Base-by-base conservation (phyloP, 2,888 invertebrate genomes). In the Sinotaia quadrata region DNA sequence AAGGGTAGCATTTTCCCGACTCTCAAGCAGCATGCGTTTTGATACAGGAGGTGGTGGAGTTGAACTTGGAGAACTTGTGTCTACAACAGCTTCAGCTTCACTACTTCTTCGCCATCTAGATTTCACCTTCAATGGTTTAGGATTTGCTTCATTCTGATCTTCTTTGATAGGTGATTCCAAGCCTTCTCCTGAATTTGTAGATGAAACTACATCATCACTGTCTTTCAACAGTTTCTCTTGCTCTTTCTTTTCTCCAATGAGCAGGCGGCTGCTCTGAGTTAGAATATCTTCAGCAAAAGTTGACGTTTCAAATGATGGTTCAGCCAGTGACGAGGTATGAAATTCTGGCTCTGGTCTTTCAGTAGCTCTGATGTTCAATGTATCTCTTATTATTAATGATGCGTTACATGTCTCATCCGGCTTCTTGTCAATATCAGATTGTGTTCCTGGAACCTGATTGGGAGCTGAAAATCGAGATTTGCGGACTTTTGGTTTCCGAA, bases 91-190 rank as follows among this genome's bases (percentile, higher is more conserved):
- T 37, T 85, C 84, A 21, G 81, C 81, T 67, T 84, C 83, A 76
- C 83, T 84, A 15, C 78, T 79, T 29, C 80, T 71, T 27, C 82
- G 72, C 84, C 84, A 85, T 59, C 85, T 71, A 1, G 83, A 84
- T 66, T 84, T 85, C 3, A 84, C 82, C 62, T 73, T 73, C 44
- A 71, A 49, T 36, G 71, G 71, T 58, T 36, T 68, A 24, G 49
- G 49, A 15, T 47, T 44, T 29, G 21, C 41, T 7, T 21, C n/a
- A 7, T 36, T 12, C 21, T 54, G 62, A 1, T 63, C 54, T 33
- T 63, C 63, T 36, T 63, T 63, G 7, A 10, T 15, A 4, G 52
- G 24, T 10, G 37, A 18, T 1, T 65, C 56, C 8, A 18, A 29
- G 15, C n/a, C 24, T 36, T 62, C 59, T 18, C 37, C 12, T 21